Evolutionary conservation across 2,113 vertebrate genomes (phyloP).

Genomic region (Vulpes ferrilata): DNA sequence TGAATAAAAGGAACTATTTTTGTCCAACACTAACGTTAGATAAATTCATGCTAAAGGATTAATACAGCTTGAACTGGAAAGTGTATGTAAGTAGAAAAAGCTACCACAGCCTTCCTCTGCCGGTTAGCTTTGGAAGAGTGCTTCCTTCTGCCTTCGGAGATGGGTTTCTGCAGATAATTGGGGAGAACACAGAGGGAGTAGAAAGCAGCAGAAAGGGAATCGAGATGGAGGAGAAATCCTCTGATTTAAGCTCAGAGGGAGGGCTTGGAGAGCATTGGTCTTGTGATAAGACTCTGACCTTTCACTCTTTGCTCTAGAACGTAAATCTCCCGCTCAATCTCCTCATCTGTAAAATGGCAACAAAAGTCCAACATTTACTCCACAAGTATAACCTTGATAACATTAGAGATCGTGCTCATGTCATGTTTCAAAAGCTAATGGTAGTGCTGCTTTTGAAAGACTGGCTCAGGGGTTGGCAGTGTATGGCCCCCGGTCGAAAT

Average conservation of each 20-base stretch:
- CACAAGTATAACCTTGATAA: neutral
- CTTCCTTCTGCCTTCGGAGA: too few species aligned
- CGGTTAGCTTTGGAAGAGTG: accelerated
- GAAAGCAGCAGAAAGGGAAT: too few species aligned
- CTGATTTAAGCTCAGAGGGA: too few species aligned
- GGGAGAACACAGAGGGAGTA: accelerated
- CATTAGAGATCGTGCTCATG: neutral
- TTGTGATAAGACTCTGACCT: neutral
- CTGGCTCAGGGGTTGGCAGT: neutral
- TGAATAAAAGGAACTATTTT: neutral
- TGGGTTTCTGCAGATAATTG: neutral
- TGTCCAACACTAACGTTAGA: too few species aligned
- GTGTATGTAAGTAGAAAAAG: accelerated
- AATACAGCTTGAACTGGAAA: accelerated
- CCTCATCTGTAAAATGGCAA: neutral
- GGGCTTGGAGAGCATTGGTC: accelerated
- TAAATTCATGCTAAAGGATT: accelerated
- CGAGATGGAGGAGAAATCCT: neutral
- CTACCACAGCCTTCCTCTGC: accelerated
- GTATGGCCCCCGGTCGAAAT: accelerated
- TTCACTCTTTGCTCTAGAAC: accelerated
- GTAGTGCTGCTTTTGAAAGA: neutral
- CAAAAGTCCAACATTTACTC: neutral
- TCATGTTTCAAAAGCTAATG: neutral
- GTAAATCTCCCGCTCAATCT: neutral